Conservation (phyloP, 2,113 vertebrate genomes). For the Orthonyx spaldingii region DNA sequence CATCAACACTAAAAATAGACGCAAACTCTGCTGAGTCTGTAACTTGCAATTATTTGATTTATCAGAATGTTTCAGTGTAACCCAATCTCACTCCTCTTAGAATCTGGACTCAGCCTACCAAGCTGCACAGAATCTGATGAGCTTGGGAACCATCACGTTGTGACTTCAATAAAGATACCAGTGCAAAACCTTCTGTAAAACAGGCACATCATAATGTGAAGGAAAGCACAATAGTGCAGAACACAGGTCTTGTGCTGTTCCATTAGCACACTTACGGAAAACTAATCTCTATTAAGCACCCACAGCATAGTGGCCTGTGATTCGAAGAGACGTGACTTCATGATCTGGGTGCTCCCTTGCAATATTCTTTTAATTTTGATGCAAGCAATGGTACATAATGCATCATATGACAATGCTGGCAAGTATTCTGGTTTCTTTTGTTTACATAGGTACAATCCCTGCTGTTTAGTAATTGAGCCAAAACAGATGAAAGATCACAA, state of each 20-base stretch:
- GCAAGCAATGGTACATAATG: background rate
- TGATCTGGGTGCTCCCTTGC: background rate
- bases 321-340: background rate
- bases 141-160: background rate
- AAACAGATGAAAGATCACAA: background rate
- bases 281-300: background rate
- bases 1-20: background rate
- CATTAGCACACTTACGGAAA: background rate
- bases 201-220: rapidly evolving
- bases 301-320: background rate
- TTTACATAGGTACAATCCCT: background rate
- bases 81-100: background rate
- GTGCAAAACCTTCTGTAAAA: background rate
- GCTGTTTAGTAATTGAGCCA: background rate
- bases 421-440: background rate
- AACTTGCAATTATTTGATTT: background rate
- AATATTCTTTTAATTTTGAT: background rate
- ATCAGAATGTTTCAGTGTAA: background rate
- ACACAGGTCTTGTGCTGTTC: background rate
- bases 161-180: background rate
- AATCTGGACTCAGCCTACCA: background rate
- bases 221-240: background rate
- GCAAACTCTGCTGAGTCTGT: background rate
- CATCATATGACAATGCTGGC: background rate
- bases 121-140: background rate